Conservation (phyloP, 2,888 invertebrate species). For the Anagyrus pseudococci region DNA sequence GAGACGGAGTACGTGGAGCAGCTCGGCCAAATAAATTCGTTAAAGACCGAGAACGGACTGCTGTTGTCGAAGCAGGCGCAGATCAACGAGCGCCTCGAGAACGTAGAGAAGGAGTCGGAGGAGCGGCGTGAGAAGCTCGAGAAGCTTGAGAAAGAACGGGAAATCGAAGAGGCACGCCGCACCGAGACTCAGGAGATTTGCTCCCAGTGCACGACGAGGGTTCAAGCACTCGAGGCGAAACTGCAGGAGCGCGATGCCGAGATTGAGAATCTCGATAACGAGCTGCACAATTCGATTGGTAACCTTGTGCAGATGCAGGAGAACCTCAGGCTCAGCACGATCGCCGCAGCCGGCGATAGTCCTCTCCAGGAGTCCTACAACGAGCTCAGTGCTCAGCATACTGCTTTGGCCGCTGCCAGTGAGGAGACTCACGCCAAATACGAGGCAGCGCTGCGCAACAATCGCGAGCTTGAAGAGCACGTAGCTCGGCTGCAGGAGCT, state of each 20-base stretch:
- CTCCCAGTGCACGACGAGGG: slow-evolving; percentile 49
- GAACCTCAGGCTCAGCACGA: slow-evolving; percentile 68
- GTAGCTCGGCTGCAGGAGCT: slow-evolving; percentile 64
- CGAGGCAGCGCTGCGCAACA: slow-evolving; percentile 66
- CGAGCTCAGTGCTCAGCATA: slow-evolving; percentile 69
- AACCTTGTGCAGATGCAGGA: slow-evolving; percentile 73
- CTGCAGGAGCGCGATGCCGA: slow-evolving; percentile 77
- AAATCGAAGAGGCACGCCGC: slow-evolving; percentile 34
- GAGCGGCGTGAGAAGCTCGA: slow-evolving; percentile 50
- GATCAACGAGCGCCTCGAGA: slow-evolving; percentile 58
- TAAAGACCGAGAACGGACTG: slow-evolving; percentile 53
- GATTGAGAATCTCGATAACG: slow-evolving; percentile 75
- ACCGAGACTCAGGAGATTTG: slow-evolving; percentile 46
- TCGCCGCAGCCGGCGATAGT: slow-evolving; percentile 62
- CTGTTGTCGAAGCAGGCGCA: slow-evolving; percentile 57
- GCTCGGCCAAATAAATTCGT: slow-evolving; percentile 50
- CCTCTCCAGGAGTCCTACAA: slow-evolving; percentile 66
- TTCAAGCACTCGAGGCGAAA: slow-evolving; percentile 69
- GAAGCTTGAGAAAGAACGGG: slow-evolving; percentile 43
- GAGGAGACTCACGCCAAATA: slow-evolving; percentile 69
- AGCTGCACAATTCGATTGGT: slow-evolving; percentile 70
- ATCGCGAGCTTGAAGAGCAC: slow-evolving; percentile 65
- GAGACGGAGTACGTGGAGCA: slow-evolving; percentile 55
- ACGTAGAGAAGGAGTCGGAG: slow-evolving; percentile 52
- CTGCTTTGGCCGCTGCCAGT: slow-evolving; percentile 70